Percentiles rank a stretch among this genome's conserved stretches.
phyloP scores from a whole-genome alignment of 2,797 vertebrate species.

The Menidia menidia region DNA sequence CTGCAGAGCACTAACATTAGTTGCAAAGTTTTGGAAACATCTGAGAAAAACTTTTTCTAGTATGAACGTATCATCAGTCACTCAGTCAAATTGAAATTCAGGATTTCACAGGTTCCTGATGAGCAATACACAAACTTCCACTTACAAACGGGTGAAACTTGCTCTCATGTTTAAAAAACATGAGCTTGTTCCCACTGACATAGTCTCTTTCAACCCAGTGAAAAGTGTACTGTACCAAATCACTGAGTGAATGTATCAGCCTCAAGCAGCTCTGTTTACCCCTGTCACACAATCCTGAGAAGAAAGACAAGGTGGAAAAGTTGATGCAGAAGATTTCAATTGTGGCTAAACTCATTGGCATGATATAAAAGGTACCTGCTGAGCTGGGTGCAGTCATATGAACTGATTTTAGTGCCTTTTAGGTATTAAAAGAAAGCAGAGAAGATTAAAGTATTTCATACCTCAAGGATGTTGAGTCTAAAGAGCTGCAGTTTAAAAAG shows the following conservation, averaged over 20 bases:
- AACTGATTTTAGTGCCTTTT: constrained; percentile 53
- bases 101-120: constrained; percentile 34
- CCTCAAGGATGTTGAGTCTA: neutral
- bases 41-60: constrained; percentile 16
- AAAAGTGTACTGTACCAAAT: constrained; percentile 70
- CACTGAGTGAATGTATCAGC: constrained; percentile 69
- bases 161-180: constrained; percentile 5
- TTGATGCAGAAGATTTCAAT: neutral
- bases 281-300: neutral
- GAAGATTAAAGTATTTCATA: too few relatives aligned
- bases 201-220: constrained; percentile 24
- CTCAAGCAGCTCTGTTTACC: constrained; percentile 16
- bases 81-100: constrained; percentile 22
- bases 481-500: constrained; percentile 15
- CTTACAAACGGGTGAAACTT: neutral
- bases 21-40: constrained; percentile 12
- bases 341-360: neutral
- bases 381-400: constrained; percentile 11
- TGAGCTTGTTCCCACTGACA: constrained; percentile 25
- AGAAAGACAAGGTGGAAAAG: constrained; percentile 6
- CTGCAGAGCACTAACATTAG: constrained; percentile 12
- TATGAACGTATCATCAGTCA: neutral
- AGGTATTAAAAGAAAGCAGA: neutral
- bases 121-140: constrained; percentile 38
- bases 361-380: neutral